These are phyloP conservation scores for Iselma pallidipennis DNA, from an alignment of 2,888 invertebrate genomes.

Conservation along the genomic window DNA sequence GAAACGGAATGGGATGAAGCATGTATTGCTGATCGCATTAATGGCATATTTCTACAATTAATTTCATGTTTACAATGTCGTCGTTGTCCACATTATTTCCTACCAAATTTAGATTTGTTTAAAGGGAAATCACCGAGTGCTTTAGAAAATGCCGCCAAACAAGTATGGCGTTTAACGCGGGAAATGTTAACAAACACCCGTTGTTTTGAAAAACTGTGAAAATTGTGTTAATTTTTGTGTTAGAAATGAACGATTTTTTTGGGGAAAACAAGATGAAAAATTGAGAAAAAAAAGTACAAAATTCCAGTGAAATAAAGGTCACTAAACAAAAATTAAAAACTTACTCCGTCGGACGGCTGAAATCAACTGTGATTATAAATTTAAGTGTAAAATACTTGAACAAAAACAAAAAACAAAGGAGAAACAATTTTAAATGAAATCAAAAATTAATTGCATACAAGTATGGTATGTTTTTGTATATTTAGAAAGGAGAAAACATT, in stretches of 20 bases:
- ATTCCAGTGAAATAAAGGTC: neutral
- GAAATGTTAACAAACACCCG: slow-evolving; percentile 79
- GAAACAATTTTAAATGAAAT: neutral
- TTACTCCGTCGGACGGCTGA: neutral
- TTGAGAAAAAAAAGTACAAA: neutral
- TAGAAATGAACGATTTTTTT: no score
- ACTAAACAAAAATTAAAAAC: neutral
- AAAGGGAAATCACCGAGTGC: slow-evolving; percentile 76
- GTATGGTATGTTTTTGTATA: neutral
- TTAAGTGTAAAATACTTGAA: neutral
- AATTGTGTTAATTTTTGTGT: neutral
- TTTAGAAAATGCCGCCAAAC: slow-evolving; percentile 79
- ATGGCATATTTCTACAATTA: slow-evolving; percentile 80
- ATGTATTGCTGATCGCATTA: slow-evolving; percentile 76
- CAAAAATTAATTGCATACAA: neutral
- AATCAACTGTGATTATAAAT: neutral
- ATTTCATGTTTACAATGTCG: slow-evolving; percentile 85
- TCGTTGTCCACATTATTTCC: slow-evolving; percentile 82
- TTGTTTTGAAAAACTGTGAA: slow-evolving; percentile 71
- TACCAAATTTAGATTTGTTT: slow-evolving; percentile 80
- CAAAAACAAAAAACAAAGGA: no score
- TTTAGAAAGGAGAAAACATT: neutral
- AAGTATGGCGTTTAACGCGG: slow-evolving; percentile 78
- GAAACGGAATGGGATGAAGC: slow-evolving; percentile 83
- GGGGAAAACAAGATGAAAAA: no score